Evolutionary conservation across 2,888 invertebrate species (phyloP).

Genomic region (Exephanes ischioxanthus): DNA sequence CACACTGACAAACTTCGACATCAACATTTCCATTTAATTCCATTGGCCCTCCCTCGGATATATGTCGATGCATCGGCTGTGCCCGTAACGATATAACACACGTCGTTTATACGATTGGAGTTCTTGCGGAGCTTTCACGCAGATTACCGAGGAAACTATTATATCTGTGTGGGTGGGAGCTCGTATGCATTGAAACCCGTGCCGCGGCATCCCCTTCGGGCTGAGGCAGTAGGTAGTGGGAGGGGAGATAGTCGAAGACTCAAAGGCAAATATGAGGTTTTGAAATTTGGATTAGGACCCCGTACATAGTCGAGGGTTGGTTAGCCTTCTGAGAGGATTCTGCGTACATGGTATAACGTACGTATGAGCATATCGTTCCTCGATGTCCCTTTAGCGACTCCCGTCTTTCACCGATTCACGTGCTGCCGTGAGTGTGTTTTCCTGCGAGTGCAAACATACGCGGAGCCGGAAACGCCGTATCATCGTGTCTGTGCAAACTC

Average conservation of each 20-base stretch:
- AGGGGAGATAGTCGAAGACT: conserved; percentile 63
- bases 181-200: conserved; percentile 35
- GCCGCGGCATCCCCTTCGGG: not conserved
- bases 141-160: conserved; percentile 8
- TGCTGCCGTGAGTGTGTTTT: conserved; percentile 13
- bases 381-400: conserved; percentile 31
- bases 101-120: conserved; percentile 6
- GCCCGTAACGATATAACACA: conserved; percentile 4
- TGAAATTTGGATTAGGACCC: conserved; percentile 79
- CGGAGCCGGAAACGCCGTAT: not conserved
- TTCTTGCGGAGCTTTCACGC: conserved; percentile 3
- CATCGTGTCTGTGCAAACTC: not conserved
- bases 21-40: conserved; percentile 15
- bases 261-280: conserved; percentile 78
- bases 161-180: not conserved
- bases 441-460: not conserved
- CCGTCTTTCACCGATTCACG: conserved; percentile 48
- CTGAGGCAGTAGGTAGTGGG: conserved; percentile 1
- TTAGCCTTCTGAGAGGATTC: conserved; percentile 39
- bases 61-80: conserved; percentile 1
- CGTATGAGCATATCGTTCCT: conserved; percentile 35
- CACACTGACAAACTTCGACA: not conserved
- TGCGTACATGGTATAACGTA: not conserved
- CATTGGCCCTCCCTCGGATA: not conserved
- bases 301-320: conserved; percentile 49